Conservation (phyloP, 2,113 vertebrate species). For the Petroica traversi region DNA sequence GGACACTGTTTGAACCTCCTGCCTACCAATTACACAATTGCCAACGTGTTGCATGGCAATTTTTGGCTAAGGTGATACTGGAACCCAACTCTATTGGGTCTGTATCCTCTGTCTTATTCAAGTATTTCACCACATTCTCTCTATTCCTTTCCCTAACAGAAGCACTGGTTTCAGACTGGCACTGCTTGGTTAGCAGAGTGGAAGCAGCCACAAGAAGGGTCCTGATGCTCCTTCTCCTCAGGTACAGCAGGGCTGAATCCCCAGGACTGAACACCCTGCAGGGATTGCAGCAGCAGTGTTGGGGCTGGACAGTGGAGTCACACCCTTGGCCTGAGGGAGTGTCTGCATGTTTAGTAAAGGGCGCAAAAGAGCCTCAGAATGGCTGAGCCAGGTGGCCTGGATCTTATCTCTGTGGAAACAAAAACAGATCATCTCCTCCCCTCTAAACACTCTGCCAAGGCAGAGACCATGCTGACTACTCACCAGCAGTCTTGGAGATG, state of each 20-base stretch:
- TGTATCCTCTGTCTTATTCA: not conserved
- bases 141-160: not conserved
- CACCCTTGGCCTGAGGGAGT: not conserved
- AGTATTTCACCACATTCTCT: not conserved
- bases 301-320: not conserved
- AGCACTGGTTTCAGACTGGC: not conserved
- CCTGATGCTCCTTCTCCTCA: not conserved
- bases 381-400: not conserved
- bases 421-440: not conserved
- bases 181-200: not conserved
- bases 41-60: not conserved
- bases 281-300: not conserved
- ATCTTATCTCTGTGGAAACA: not conserved
- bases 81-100: not conserved
- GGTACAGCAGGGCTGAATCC: fast-evolving
- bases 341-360: not conserved
- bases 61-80: not conserved
- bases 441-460: not conserved
- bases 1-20: not conserved
- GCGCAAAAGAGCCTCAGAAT: not conserved
- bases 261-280: fast-evolving
- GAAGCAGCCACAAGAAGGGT: not conserved
- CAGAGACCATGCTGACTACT: not conserved
- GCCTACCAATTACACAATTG: not conserved
- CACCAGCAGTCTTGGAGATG: not conserved